A percentile compares a stretch with the other conserved stretches of the same genome.
Conservation (phyloP, 2,888 invertebrate species). For the Agrotis clavis region DNA sequence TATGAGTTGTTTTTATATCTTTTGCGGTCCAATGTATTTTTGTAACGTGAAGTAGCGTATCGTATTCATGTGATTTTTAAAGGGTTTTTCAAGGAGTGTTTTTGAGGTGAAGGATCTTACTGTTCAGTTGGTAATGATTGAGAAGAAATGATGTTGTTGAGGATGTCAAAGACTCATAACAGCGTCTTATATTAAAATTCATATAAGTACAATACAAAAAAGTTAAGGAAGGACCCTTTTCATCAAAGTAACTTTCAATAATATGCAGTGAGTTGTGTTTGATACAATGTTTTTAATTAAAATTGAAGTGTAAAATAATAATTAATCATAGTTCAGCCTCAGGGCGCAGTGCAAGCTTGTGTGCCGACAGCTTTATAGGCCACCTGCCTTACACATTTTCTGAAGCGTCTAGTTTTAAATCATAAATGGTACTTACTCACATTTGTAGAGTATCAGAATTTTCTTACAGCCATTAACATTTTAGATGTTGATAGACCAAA, state of each 20-base stretch:
- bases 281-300: background rate
- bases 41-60: constrained; percentile 61
- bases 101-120: constrained; percentile 29
- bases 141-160: constrained; percentile 41
- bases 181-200: constrained; percentile 9
- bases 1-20: constrained; percentile 60
- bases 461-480: too few relatives aligned
- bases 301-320: constrained; percentile 10
- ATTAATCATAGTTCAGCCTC: constrained; percentile 32
- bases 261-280: background rate
- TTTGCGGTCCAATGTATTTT: constrained; percentile 53
- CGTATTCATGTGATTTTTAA: constrained; percentile 55
- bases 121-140: constrained; percentile 49
- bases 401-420: background rate
- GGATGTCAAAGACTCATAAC: constrained; percentile 41
- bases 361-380: background rate
- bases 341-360: background rate
- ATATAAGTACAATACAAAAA: background rate
- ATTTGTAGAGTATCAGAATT: background rate
- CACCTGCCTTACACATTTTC: constrained; percentile 31
- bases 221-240: background rate
- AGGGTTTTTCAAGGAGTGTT: constrained; percentile 26
- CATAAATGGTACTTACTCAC: background rate
- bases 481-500: too few relatives aligned
- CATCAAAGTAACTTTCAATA: constrained; percentile 1